Evolutionary conservation across 1,140 invertebrate species (phyloP), one percentile per base, ranked within the genome.

Genomic region (Sipha flava): DNA sequence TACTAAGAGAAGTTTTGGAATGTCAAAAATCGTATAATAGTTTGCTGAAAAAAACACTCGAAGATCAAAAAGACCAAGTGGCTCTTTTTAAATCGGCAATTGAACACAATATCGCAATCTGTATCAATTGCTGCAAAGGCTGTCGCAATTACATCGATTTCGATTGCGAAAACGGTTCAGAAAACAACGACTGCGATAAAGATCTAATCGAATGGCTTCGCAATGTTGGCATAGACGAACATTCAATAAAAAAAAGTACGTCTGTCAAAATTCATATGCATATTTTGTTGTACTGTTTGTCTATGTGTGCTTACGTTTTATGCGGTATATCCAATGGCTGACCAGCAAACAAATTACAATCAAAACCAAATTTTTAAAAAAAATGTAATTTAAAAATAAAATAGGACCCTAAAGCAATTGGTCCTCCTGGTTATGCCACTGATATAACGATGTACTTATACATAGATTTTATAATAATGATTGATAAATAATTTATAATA

Each of bases 21-120:
- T 88, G 87, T 52, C 91, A 93, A 82, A 91, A 91, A 84, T 86
- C 89, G 7, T 92, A 93, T 85, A 91, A 94, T 81, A 85, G 85
- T 9, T 84, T 94, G n/a, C 84, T 95, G 31, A 90, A 90, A 81
- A 87, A 90, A 81, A 88, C 89, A 81, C 82, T 95, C 1, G 90
- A 93, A 68, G 92, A 95, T 80, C 91, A 93, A 83, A 90, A 88
- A 83, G 81, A 85, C 12, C 88, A 90, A 81, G 85, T 75, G 21
- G 21, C 34, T 26, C 3, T 79, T 21, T 52, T 82, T 3, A 81
- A 59, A 57, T 26, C 21, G 4, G 43, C 43, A 7, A 21, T 7
- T 37, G 49, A 59, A 77, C 52, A 77, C 9, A 59, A 77, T 7
- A 7, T 40, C n/a, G 16, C 34, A 14, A 57, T 77, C 10, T 16